Evolutionary conservation across 2,113 vertebrate genomes (phyloP), one percentile per base, ranked within the genome.

Genomic region (Campylomormyrus numenius): DNA sequence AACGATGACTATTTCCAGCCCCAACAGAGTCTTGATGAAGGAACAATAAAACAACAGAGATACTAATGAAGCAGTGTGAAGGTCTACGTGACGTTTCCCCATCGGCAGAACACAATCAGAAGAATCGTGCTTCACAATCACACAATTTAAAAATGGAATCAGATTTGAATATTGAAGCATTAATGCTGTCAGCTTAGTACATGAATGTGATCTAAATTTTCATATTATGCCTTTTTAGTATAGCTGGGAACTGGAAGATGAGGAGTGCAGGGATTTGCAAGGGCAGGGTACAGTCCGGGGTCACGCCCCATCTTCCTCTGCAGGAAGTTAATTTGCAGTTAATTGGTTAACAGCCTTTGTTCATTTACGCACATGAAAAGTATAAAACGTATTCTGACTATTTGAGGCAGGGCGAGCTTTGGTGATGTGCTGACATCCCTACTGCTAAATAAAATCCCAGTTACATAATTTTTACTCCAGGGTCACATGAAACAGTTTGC

Each of bases 131-230:
- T 50, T 87, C 31, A 13, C 31, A 21, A 39, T 27, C 13, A 49
- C 31, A 17, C 48, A 87, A 39, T 53, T 87, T 21, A 87, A 53
- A 85, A 87, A 53, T 21, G 27, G 27, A 31, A 39, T 35, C 48
- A 35, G 27, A 87, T 87, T 35, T 87, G 85, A 87, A 53, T 53
- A 87, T 53, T 35, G 35, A 56, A 87, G n/a, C 85, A 85, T 85
- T 45, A 45, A 85, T 85, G 45, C 19, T 85, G 10, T 10, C 83
- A 48, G 83, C 19, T 45, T 45, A n/a, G 83, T 48, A 85, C 21
- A 85, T 21, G 45, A 11, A 85, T n/a, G 39, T 17, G 83, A 85
- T 45, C 39, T 11, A 45, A 5, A 85, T n/a, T 48, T 85, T 80
- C 74, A 80, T 42, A 80, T 80, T 15, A 80, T 80, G 74, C 74